Evolutionary conservation across 2,888 invertebrate species (phyloP).

Genomic region (Galerucella nymphaeae): DNA sequence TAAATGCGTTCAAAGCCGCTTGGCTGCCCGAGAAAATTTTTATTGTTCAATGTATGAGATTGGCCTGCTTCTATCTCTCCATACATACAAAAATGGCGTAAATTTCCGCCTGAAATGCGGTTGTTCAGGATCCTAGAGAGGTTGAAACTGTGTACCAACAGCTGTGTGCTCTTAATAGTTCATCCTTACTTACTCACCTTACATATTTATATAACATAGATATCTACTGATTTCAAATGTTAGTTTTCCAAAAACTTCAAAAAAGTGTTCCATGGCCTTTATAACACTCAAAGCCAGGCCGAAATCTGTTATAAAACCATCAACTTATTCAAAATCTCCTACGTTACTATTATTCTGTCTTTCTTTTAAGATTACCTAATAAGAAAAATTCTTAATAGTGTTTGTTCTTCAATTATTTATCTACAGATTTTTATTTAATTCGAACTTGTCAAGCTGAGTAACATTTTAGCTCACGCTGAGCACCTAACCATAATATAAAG

Average conservation of each 20-base stretch:
- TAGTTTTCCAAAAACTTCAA: background rate
- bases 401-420: conserved; percentile 21
- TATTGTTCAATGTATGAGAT: no score
- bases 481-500: conserved; percentile 25
- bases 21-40: no score
- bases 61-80: no score
- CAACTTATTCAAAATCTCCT: background rate
- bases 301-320: background rate
- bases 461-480: conserved; percentile 26
- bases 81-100: no score
- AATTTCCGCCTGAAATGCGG: no score
- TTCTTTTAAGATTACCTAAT: conserved; percentile 1
- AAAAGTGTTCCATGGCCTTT: background rate
- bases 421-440: conserved; percentile 23
- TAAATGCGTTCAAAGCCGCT: no score
- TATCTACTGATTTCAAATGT: no score
- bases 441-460: conserved; percentile 3
- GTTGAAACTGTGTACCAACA: no score
- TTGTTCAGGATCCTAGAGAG: no score
- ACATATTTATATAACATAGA: no score
- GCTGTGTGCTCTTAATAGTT: no score
- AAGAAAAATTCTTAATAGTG: conserved; percentile 10
- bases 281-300: background rate
- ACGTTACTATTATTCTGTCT: background rate
- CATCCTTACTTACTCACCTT: no score